Base-by-base conservation (phyloP, 2,888 invertebrate genomes). In the Ischnura elegans region DNA sequence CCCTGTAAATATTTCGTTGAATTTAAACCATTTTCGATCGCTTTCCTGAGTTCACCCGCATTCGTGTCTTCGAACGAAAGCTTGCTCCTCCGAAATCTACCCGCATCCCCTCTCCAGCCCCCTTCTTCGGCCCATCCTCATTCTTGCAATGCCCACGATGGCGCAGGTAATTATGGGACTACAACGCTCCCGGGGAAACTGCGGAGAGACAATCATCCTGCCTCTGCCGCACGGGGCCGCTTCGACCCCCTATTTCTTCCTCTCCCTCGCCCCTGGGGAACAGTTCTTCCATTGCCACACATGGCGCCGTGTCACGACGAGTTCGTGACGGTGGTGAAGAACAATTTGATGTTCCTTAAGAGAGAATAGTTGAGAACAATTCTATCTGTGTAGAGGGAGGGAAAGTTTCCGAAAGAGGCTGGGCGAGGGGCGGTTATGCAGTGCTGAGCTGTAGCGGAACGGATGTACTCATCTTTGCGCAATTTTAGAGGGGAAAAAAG, bases 121-220 rank as follows among this genome's bases (percentile, higher is more conserved):
- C 21, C 45, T 10, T 46, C 86, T n/a, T 42, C 25, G 45, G 86
- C 5, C 55, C 87, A 87, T 55, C 43, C 90, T n/a, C 43, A 61
- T 61, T 36, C 61, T 61, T 61, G n/a, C 87, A 0, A 43, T 16
- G 46, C 46, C 86, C 86, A 3, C 90, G 90, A 90, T 90, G 90
- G 90, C 19, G 90, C 90, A 90, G 90, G 90, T 90, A 90, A 90
- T 90, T 90, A 90, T 61, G 90, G 90, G 90, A 25, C 76, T 51
- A 87, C 87, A 36, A 45, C 61, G 90, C 90, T 90, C 90, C 90
- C 43, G n/a, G 90, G 61, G 61, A 90, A 90, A 90, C 61, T 90
- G 61, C 42, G 76, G 36, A 61, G 61, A 45, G 61, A n/a, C 61
- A 61, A 61, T 90, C 61, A 66, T 61, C 66, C 61, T 61, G 29